phyloP scores from a whole-genome alignment of 1,140 invertebrate genomes.

The Aculops lycopersici region DNA sequence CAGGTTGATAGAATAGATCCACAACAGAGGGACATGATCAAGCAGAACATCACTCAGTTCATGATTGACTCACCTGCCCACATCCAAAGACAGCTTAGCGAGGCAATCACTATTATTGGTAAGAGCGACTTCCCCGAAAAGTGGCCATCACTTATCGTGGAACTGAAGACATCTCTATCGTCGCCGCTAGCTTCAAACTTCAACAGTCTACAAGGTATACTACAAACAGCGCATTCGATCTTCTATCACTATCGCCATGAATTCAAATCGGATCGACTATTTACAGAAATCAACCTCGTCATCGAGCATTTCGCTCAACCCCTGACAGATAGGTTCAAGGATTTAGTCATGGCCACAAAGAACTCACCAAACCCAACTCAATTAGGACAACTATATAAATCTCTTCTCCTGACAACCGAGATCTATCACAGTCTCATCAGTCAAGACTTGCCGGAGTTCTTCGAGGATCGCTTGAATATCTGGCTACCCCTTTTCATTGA shows the following conservation, averaged over 20 bases:
- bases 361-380: slow-evolving; percentile 44
- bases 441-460: slow-evolving; percentile 88
- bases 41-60: slow-evolving; percentile 50
- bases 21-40: slow-evolving; percentile 41
- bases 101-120: slow-evolving; percentile 78
- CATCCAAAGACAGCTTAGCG: slow-evolving; percentile 72
- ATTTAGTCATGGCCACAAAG: slow-evolving; percentile 46
- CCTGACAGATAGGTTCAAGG: slow-evolving; percentile 56
- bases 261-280: slow-evolving; percentile 69
- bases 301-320: slow-evolving; percentile 68
- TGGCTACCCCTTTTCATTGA: slow-evolving; percentile 75
- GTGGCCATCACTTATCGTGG: slow-evolving; percentile 56
- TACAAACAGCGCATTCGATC: slow-evolving; percentile 72
- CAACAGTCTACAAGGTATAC: slow-evolving; percentile 67
- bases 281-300: slow-evolving; percentile 88
- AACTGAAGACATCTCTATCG: slow-evolving; percentile 67
- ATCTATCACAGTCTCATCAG: slow-evolving; percentile 85
- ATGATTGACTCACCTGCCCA: slow-evolving; percentile 66
- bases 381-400: slow-evolving; percentile 56
- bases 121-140: slow-evolving; percentile 69
- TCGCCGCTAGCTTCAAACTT: slow-evolving; percentile 45
- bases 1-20: slow-evolving; percentile 37
- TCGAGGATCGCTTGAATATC: slow-evolving; percentile 74
- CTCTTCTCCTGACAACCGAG: slow-evolving; percentile 59
- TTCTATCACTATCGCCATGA: slow-evolving; percentile 83